Percentiles rank a stretch among this genome's conserved stretches.
Conservation (phyloP, 2,888 invertebrate genomes). For the Orchesellides sinensis region DNA sequence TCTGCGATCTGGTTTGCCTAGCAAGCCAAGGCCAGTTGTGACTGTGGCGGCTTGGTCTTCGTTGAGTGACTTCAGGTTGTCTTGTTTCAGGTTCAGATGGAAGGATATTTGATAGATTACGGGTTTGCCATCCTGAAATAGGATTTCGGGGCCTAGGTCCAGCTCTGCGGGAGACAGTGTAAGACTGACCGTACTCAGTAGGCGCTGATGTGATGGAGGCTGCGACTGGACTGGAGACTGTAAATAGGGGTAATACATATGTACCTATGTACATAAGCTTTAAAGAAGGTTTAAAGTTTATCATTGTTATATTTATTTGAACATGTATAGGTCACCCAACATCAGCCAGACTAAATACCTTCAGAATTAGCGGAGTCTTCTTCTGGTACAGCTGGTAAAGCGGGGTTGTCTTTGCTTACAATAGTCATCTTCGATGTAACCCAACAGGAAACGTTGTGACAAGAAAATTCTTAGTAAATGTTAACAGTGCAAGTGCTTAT, state of each 20-base stretch:
- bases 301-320: no score
- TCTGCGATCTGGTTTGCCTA: constrained; percentile 1
- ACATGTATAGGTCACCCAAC: background rate
- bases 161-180: background rate
- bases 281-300: no score
- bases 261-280: background rate
- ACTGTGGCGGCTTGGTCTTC: background rate
- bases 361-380: no score
- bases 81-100: background rate
- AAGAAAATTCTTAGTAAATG: no score
- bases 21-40: constrained; percentile 1
- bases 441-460: no score
- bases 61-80: background rate
- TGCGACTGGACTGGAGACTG: background rate
- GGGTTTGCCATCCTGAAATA: constrained; percentile 19
- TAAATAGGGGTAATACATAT: background rate
- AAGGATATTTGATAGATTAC: constrained; percentile 36
- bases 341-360: no score
- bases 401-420: no score
- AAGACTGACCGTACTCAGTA: constrained; percentile 36
- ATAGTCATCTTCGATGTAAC: no score
- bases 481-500: no score
- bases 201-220: background rate
- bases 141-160: constrained; percentile 29
- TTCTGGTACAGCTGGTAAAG: background rate